Base-by-base conservation (phyloP, 2,113 vertebrate genomes). In the Elaphurus davidianus region DNA sequence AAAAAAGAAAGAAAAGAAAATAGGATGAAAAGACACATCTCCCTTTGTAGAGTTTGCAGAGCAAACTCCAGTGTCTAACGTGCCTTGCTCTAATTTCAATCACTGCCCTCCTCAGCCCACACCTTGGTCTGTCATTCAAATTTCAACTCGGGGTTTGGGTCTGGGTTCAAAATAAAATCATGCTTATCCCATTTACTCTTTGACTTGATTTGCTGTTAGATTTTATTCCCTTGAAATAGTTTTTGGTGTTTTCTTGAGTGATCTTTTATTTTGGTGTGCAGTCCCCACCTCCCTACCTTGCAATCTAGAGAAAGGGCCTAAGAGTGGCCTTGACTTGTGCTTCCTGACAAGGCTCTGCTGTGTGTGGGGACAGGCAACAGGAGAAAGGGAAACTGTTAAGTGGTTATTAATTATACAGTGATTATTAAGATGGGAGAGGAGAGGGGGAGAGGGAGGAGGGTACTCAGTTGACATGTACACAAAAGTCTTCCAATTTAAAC, bases 361-460 rank as follows among this genome's bases (percentile, higher is more conserved):
- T 43, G 15, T 30, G 47, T n/a, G 55, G 19, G 28, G 7, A 17
- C 2, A 45, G 6, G 5, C 33, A 36, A 10, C 17, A 8, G 2
- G 43, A 64, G 40, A 82, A 92, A 25, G 54, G n/a, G 7, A 40
- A 47, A 27, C 28, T 55, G 50, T 55, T 54, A 54, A 27, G 81
- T 40, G 52, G 15, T 84, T 36, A 55, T 84, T 55, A 40, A 84
- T 40, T 55, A 27, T 55, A 64, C 0, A 4, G 28, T 17, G 8
- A 40, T 47, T 57, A 16, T 59, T 74, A 43, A 9, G 76, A 6
- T 85, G 13, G 3, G 7, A 19, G 19, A 40, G 17, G 54, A 45
- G 10, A 4, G 0, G 9, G 6, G 47, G 2, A 30, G 19, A n/a
- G 27, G 13, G 6, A 9, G 12, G 1, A 27, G 8, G 33, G 28